Base-by-base conservation (phyloP, 2,797 vertebrate genomes). In the Scleropages formosus region DNA sequence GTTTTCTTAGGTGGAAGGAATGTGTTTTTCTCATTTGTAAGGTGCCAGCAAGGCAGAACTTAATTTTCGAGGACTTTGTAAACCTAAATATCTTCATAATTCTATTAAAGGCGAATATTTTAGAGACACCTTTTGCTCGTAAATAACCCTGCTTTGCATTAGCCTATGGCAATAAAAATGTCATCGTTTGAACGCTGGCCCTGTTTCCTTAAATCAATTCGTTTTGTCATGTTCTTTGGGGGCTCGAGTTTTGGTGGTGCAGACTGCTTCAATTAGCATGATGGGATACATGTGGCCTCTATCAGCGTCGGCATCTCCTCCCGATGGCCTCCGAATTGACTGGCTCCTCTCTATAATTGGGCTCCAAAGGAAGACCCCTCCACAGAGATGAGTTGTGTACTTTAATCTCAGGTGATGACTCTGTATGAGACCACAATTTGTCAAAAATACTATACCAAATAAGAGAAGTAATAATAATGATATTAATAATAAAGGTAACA, bases 241-340 rank as follows among this genome's bases (percentile, higher is more conserved):
- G 80, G 47, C 68, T 79, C 78, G 62, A 46, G 68, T 49, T 81
- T 80, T 79, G 78, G 79, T 79, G 74, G 71, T 76, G 77, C 85
- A 87, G 84, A 70, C 77, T 84, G 87, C 83, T 85, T 84, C 83
- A 80, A 81, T 85, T 84, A 85, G 80, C 61, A 72, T 86, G 84
- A 86, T 84, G 80, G 78, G 84, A 84, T 78, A 79, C 82, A 87
- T 84, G 83, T 82, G 79, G 79, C 78, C 62, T 58, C 80, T 82
- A 80, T 84, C 79, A 78, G 77, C 70, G 1, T 80, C 80, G 81
- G 78, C 81, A 85, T 85, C 83, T 84, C 82, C 81, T 77, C 80
- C 79, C 78, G 72, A 67, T 64, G 78, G 82, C 73, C 75, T 78
- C 75, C 59, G 47, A 79, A 79, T 80, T 75, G 79, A 81, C 81